Evolutionary conservation across 1,140 invertebrate genomes (phyloP).

Genomic region (Eulimnadia texana): DNA sequence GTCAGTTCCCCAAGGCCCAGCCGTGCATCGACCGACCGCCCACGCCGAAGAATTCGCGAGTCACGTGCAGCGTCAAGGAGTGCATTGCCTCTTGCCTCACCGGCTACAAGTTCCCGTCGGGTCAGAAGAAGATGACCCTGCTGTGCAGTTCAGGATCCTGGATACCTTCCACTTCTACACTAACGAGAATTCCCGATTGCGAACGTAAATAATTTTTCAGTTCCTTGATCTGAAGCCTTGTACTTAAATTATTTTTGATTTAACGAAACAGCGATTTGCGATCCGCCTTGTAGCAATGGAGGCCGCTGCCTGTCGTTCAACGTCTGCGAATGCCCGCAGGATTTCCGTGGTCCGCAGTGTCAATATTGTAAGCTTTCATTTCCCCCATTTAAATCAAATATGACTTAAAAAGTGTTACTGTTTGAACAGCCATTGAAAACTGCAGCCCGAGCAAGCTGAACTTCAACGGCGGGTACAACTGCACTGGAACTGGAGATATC

Average conservation of each 20-base stretch:
- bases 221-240: neutral
- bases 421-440: slow-evolving; percentile 34
- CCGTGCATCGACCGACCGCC: slow-evolving; percentile 48
- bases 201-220: slow-evolving; percentile 8
- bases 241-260: neutral
- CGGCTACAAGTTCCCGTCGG: slow-evolving; percentile 49
- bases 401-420: neutral
- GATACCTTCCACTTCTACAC: slow-evolving; percentile 35
- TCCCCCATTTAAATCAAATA: neutral
- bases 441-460: slow-evolving; percentile 44
- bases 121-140: slow-evolving; percentile 41
- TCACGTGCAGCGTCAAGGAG: slow-evolving; percentile 42
- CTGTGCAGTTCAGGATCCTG: slow-evolving; percentile 47
- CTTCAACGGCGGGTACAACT: slow-evolving; percentile 61
- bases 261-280: slow-evolving; percentile 43
- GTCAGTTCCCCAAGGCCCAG: slow-evolving; percentile 49
- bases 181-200: slow-evolving; percentile 15
- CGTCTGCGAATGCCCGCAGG: slow-evolving; percentile 54
- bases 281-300: slow-evolving; percentile 56
- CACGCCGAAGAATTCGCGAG: slow-evolving; percentile 44
- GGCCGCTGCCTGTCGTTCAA: slow-evolving; percentile 57
- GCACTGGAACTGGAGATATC: slow-evolving; percentile 39
- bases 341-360: slow-evolving; percentile 53
- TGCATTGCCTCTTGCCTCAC: slow-evolving; percentile 45
- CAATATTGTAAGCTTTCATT: slow-evolving; percentile 48